These are phyloP conservation scores for Pristionchus entomophagus DNA, from an alignment of 2,888 invertebrate species.

Conservation along the genomic window DNA sequence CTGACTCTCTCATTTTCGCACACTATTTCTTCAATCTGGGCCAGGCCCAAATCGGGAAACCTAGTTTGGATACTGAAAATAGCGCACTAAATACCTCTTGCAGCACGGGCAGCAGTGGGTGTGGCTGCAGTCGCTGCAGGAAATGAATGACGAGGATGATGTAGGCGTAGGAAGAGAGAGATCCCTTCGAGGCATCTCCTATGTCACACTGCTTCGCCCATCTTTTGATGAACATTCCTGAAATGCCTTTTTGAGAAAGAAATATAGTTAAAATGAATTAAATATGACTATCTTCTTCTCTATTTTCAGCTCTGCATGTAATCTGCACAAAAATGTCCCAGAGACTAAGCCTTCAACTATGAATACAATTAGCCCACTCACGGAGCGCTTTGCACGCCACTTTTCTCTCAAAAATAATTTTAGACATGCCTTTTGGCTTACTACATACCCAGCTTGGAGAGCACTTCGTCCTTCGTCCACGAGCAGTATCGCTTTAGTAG, in stretches of 20 bases:
- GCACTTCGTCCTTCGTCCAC: constrained; percentile 78
- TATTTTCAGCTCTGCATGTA: no score
- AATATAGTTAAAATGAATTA: no score
- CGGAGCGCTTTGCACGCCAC: no score
- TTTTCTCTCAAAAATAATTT: no score
- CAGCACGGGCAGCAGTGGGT: constrained; percentile 81
- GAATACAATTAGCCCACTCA: no score
- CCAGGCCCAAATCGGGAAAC: neutral
- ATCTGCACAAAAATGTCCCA: no score
- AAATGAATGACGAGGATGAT: constrained; percentile 81
- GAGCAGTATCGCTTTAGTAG: constrained; percentile 79
- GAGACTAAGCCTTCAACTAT: no score
- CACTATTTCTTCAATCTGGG: no score
- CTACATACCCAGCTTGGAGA: constrained; percentile 73
- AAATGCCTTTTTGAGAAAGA: no score
- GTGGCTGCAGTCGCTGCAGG: constrained; percentile 78
- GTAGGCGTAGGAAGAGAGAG: constrained; percentile 82
- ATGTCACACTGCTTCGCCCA: constrained; percentile 80
- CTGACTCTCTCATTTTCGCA: no score
- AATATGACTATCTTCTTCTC: no score
- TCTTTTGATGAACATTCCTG: constrained; percentile 62
- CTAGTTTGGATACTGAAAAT: neutral
- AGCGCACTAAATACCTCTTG: constrained; percentile 80
- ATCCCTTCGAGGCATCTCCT: constrained; percentile 81
- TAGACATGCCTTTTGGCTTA: no score